phyloP scores from a whole-genome alignment of 2,888 invertebrate species.

The Sympetrum striolatum region DNA sequence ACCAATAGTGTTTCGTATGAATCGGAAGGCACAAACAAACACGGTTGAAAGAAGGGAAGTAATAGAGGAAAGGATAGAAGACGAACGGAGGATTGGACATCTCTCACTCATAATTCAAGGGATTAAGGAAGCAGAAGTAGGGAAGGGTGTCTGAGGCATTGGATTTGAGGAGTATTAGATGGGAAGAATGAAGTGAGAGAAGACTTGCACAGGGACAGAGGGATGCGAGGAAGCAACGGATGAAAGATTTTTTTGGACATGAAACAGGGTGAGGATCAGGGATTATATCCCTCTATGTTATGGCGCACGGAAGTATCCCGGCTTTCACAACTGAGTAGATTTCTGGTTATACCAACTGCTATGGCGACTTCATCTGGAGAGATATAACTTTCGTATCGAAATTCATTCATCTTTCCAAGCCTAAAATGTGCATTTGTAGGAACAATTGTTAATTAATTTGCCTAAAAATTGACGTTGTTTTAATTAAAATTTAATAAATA shows the following conservation, averaged over 20 bases:
- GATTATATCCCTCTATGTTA: neutral
- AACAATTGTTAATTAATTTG: no score
- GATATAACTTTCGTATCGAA: neutral
- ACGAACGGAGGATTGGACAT: neutral
- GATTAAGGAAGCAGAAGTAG: constrained; percentile 8
- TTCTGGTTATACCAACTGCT: neutral
- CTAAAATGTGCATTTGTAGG: no score
- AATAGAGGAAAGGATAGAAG: neutral
- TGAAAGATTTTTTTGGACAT: neutral
- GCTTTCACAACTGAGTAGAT: neutral
- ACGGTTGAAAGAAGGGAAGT: neutral
- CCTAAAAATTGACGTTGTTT: no score
- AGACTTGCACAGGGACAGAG: neutral
- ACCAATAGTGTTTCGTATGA: no score
- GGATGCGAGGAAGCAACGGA: neutral
- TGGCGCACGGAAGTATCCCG: neutral
- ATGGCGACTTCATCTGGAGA: neutral
- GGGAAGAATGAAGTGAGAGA: neutral
- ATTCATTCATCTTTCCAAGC: neutral
- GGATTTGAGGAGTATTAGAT: neutral
- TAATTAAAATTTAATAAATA: no score
- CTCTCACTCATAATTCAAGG: constrained; percentile 32
- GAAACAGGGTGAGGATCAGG: neutral
- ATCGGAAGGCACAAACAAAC: no score
- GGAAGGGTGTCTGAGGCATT: neutral